These are phyloP conservation scores for Morone saxatilis DNA, from an alignment of 2,113 vertebrate genomes.

Conservation along the genomic window DNA sequence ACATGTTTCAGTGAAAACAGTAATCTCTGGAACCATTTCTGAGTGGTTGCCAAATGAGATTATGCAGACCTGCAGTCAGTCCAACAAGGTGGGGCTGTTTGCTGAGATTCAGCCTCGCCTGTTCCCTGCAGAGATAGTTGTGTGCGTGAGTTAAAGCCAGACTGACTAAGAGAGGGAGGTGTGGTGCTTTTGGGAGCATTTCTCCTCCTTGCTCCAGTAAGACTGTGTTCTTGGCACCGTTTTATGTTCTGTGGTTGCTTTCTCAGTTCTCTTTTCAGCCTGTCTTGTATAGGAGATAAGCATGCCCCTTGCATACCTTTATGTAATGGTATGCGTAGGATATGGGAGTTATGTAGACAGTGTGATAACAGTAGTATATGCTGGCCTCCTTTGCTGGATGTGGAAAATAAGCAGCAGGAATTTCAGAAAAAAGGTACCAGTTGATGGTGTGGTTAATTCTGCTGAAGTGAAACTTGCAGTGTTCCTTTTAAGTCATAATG, in stretches of 20 bases:
- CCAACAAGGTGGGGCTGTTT: conserved; percentile 76
- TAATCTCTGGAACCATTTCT: conserved; percentile 50
- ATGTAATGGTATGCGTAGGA: conserved; percentile 49
- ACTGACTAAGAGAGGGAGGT: conserved; percentile 56
- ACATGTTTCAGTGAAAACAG: conserved; percentile 27
- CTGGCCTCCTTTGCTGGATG: conserved; percentile 13
- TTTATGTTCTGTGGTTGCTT: conserved; percentile 34
- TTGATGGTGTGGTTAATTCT: conserved; percentile 31
- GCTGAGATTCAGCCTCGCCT: conserved; percentile 68
- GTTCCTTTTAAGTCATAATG: conserved; percentile 14
- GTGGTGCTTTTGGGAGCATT: conserved; percentile 67
- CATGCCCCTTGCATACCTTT: conserved; percentile 41
- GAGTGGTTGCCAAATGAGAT: conserved; percentile 59
- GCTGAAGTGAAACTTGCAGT: conserved; percentile 51
- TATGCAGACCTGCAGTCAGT: conserved; percentile 65
- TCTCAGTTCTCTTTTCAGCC: conserved; percentile 35
- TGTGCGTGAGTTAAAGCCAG: conserved; percentile 31
- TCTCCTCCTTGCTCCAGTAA: conserved; percentile 63
- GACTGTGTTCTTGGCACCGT: conserved; percentile 59
- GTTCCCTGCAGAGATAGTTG: conserved; percentile 62
- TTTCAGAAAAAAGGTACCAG: conserved; percentile 23
- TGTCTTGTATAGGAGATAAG: conserved; percentile 54
- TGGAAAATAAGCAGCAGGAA: conserved; percentile 48
- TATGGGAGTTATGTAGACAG: conserved; percentile 42
- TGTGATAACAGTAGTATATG: conserved; percentile 33